Evolutionary conservation across 2,888 invertebrate genomes (phyloP).

Genomic region (Hemaris fuciformis): DNA sequence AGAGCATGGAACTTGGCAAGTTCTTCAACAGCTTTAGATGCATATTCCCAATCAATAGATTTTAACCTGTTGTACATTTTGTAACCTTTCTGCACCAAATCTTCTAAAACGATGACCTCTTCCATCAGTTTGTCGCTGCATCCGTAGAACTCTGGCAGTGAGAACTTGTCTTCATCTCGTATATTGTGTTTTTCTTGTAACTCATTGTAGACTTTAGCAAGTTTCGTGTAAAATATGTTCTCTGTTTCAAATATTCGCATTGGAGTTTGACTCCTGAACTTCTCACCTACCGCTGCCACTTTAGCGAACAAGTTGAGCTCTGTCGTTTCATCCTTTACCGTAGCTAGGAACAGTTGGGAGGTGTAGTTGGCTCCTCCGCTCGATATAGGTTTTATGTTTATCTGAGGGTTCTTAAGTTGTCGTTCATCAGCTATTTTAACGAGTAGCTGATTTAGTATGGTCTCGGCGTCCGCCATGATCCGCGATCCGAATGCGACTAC

Average conservation of each 20-base stretch:
- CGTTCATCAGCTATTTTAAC: constrained; percentile 4
- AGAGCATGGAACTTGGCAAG: constrained; percentile 14
- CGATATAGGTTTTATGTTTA: not conserved
- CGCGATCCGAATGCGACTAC: not conserved
- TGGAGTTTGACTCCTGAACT: constrained; percentile 21
- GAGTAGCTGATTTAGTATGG: not conserved
- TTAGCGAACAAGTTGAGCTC: constrained; percentile 30
- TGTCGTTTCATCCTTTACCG: not conserved
- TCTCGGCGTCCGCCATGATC: not conserved
- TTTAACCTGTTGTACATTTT: constrained; percentile 7
- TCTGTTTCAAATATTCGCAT: constrained; percentile 29
- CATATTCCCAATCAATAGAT: constrained; percentile 14
- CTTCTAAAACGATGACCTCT: constrained; percentile 12
- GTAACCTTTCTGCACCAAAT: constrained; percentile 7
- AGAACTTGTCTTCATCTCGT: constrained; percentile 29
- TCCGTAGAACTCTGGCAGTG: constrained; percentile 21
- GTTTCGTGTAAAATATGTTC: constrained; percentile 28
- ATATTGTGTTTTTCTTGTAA: constrained; percentile 32
- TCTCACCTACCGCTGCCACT: constrained; percentile 27
- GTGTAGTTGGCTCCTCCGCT: constrained; percentile 13
- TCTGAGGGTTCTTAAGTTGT: not conserved
- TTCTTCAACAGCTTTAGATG: constrained; percentile 4
- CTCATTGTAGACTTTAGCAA: constrained; percentile 26
- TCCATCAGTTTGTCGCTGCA: not conserved
- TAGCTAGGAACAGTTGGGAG: not conserved